Conservation (phyloP, 2,113 vertebrate genomes). For the Coturnix japonica region DNA sequence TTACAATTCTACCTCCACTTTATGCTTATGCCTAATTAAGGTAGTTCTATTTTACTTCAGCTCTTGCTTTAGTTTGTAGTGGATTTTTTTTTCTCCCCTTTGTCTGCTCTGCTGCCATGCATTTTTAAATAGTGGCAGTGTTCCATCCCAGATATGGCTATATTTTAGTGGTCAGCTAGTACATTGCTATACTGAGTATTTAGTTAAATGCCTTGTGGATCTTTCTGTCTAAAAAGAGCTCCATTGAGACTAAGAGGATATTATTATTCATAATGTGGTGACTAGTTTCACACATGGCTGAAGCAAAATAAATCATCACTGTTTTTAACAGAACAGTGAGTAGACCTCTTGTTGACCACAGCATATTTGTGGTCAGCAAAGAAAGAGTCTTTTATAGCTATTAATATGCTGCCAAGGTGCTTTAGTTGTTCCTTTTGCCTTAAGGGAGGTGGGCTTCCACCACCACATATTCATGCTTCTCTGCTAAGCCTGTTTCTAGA, state of each 20-base stretch:
- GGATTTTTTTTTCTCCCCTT: neutral
- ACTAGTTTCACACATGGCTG: constrained; percentile 65
- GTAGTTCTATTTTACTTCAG: neutral
- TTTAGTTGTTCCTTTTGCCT: constrained; percentile 53
- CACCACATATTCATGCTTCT: constrained; percentile 2
- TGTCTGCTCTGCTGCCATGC: neutral
- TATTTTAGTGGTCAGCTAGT: constrained; percentile 28
- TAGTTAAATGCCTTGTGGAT: constrained; percentile 43
- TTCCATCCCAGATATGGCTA: constrained; percentile 13
- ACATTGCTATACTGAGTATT: constrained; percentile 15
- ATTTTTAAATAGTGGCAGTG: neutral
- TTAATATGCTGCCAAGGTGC: constrained; percentile 54
- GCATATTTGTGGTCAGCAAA: constrained; percentile 65
- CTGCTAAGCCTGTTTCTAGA: constrained; percentile 20
- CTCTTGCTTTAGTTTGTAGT: neutral
- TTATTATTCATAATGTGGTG: constrained; percentile 67
- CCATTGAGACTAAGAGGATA: constrained; percentile 63
- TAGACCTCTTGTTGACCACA: constrained; percentile 67
- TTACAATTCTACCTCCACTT: neutral
- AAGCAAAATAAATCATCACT: constrained; percentile 67
- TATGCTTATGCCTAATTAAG: neutral
- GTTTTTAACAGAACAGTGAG: constrained; percentile 63
- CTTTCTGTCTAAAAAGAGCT: constrained; percentile 43
- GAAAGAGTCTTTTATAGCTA: constrained; percentile 68
- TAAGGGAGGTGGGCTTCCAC: constrained; percentile 34